These are phyloP conservation scores for Trichogramma pretiosum DNA, from an alignment of 1,140 invertebrate genomes.

Conservation along the genomic window DNA sequence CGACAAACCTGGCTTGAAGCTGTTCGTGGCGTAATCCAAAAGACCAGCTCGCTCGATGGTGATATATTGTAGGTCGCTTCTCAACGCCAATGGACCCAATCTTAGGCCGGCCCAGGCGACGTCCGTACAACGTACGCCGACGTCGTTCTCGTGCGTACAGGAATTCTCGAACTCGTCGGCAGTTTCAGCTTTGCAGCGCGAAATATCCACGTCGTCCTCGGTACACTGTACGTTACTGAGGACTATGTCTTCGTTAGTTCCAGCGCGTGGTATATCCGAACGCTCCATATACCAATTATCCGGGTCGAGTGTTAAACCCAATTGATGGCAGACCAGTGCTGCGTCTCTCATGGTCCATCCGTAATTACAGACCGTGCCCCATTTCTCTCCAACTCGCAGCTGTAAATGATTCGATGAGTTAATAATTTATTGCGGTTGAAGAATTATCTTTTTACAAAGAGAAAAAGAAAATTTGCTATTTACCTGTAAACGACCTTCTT, in stretches of 20 bases:
- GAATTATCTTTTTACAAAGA: too few relatives aligned
- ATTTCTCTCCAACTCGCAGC: slow-evolving; percentile 69
- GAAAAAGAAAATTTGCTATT: slow-evolving; percentile 4
- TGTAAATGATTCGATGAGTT: slow-evolving; percentile 35
- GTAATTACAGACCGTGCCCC: slow-evolving; percentile 97
- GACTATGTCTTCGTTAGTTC: slow-evolving; percentile 66
- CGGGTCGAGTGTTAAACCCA: slow-evolving; percentile 87
- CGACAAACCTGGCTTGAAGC: slow-evolving; percentile 70
- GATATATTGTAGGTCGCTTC: slow-evolving; percentile 79
- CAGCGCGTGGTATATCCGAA: slow-evolving; percentile 69
- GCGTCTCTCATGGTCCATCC: slow-evolving; percentile 90
- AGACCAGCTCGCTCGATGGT: slow-evolving; percentile 87
- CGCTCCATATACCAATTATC: slow-evolving; percentile 81
- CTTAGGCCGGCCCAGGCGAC: slow-evolving; percentile 87
- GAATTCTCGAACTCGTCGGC: slow-evolving; percentile 77
- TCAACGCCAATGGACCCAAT: slow-evolving; percentile 77
- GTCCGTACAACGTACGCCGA: slow-evolving; percentile 80
- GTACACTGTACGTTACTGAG: slow-evolving; percentile 84
- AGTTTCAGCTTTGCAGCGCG: slow-evolving; percentile 75
- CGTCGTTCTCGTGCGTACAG: slow-evolving; percentile 78
- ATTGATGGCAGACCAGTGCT: slow-evolving; percentile 87
- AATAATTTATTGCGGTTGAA: not conserved
- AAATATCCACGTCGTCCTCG: slow-evolving; percentile 86
- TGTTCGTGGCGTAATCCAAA: slow-evolving; percentile 83
- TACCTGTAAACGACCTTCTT: slow-evolving; percentile 75